Evolutionary conservation across 1,140 invertebrate species (phyloP).

Genomic region (Formica selysi): DNA sequence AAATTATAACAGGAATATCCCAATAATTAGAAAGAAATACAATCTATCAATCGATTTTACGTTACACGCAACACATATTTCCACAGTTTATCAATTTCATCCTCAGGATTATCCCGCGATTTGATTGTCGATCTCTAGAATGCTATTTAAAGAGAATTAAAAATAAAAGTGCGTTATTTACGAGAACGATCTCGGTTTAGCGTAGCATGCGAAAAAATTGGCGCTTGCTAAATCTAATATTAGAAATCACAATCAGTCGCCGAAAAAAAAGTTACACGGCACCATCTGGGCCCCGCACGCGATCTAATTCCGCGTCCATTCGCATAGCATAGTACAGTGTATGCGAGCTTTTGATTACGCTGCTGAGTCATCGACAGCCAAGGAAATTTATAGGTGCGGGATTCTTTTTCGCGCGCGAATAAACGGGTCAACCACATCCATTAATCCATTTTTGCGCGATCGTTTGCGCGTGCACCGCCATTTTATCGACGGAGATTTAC

Average conservation of each 20-base stretch:
- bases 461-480: constrained; percentile 31
- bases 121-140: background rate
- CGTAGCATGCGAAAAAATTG: constrained; percentile 7
- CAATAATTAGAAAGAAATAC: background rate
- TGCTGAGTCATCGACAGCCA: constrained; percentile 73
- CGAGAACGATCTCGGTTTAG: background rate
- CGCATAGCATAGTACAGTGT: background rate
- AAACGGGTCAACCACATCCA: constrained; percentile 71
- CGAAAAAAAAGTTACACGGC: constrained; percentile 24
- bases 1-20: constrained; percentile 3
- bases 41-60: background rate
- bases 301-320: constrained; percentile 65
- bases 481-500: constrained; percentile 71
- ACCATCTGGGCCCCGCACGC: constrained; percentile 12
- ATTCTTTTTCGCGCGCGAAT: constrained; percentile 60
- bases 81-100: background rate
- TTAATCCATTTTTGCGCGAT: constrained; percentile 72
- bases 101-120: background rate
- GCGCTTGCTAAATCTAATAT: constrained; percentile 34
- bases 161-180: constrained; percentile 12
- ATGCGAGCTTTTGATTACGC: constrained; percentile 67
- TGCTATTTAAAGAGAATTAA: background rate
- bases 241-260: constrained; percentile 10
- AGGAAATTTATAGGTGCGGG: constrained; percentile 69
- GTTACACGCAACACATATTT: background rate